Percentiles rank a stretch among this genome's conserved stretches.
phyloP scores from a whole-genome alignment of 1,140 invertebrate species.

The Scaptomyza hsui region DNA sequence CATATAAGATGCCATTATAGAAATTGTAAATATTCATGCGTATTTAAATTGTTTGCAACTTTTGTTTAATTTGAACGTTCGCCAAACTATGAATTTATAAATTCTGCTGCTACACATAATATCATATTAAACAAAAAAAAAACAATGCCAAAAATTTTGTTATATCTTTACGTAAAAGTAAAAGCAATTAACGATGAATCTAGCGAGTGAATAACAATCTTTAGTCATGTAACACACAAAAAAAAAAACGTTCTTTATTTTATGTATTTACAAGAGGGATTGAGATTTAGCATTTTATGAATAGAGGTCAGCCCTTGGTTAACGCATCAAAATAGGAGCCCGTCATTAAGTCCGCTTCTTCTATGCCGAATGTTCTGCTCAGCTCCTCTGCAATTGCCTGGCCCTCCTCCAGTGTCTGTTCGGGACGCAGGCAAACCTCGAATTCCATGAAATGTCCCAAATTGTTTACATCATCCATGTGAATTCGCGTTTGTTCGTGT shows the following conservation, averaged over 20 bases:
- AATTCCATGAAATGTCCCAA: constrained; percentile 95
- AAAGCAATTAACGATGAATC: too few species aligned
- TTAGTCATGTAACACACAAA: too few species aligned
- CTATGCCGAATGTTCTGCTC: constrained; percentile 88
- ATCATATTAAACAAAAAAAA: neutral
- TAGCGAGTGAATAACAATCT: too few species aligned
- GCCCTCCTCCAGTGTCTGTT: constrained; percentile 89
- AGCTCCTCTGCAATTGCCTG: constrained; percentile 89
- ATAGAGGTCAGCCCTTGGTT: constrained; percentile 4
- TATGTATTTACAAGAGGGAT: too few species aligned
- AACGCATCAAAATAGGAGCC: constrained; percentile 90
- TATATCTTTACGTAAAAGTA: too few species aligned
- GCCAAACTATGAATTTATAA: constrained; percentile 11
- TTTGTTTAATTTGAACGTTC: neutral
- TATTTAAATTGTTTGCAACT: constrained; percentile 9
- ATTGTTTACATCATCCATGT: constrained; percentile 92
- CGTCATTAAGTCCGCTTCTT: constrained; percentile 88
- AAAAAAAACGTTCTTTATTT: too few species aligned
- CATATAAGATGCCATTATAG: neutral
- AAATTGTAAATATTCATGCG: constrained; percentile 30
- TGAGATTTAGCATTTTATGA: neutral
- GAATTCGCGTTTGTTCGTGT: constrained; percentile 93
- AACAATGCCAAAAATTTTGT: too few species aligned
- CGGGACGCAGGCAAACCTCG: constrained; percentile 90
- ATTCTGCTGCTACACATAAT: neutral